A percentile compares a stretch with the other conserved stretches of the same genome.
These are phyloP conservation scores for Chaenodraco wilsoni DNA, from an alignment of 2,797 vertebrate genomes.

Conservation along the genomic window DNA sequence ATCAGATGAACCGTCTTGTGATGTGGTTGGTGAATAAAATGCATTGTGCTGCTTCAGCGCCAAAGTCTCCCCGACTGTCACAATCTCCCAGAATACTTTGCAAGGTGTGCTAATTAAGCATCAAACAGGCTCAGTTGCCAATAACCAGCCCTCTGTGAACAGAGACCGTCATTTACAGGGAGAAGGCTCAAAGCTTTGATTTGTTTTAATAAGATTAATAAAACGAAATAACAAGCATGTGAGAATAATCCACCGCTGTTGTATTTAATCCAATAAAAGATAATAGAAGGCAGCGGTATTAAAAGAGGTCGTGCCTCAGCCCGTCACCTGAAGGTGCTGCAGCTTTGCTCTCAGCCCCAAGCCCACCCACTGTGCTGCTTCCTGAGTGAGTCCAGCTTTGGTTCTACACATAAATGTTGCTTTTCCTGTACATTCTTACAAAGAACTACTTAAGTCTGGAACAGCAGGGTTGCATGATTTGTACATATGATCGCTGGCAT, in stretches of 20 bases:
- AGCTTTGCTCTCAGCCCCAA: constrained; percentile 43
- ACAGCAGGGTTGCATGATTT: constrained; percentile 11
- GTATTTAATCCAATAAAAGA: constrained; percentile 69
- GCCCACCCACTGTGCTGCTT: constrained; percentile 76
- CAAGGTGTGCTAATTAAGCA: constrained; percentile 73
- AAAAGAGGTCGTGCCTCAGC: constrained; percentile 53
- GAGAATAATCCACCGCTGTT: constrained; percentile 67
- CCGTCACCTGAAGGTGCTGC: constrained; percentile 64
- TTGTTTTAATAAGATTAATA: constrained; percentile 73
- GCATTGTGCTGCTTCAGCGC: constrained; percentile 18
- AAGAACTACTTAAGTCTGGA: constrained; percentile 46
- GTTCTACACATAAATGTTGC: constrained; percentile 38
- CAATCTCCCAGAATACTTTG: constrained; percentile 69
- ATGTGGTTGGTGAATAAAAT: constrained; percentile 54
- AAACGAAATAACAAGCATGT: constrained; percentile 73
- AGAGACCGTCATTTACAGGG: constrained; percentile 39
- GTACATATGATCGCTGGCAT: constrained; percentile 24
- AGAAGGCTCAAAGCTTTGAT: constrained; percentile 46
- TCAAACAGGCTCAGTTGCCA: constrained; percentile 67
- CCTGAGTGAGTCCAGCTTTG: constrained; percentile 56
- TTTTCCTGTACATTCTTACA: constrained; percentile 41
- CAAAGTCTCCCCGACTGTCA: constrained; percentile 44
- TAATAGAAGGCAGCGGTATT: constrained; percentile 73
- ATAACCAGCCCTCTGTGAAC: constrained; percentile 27
- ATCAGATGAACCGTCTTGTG: constrained; percentile 13